Evolutionary conservation across 2,113 vertebrate species (phyloP), one percentile per base, ranked within the genome.

Genomic region (Larimichthys crocea): DNA sequence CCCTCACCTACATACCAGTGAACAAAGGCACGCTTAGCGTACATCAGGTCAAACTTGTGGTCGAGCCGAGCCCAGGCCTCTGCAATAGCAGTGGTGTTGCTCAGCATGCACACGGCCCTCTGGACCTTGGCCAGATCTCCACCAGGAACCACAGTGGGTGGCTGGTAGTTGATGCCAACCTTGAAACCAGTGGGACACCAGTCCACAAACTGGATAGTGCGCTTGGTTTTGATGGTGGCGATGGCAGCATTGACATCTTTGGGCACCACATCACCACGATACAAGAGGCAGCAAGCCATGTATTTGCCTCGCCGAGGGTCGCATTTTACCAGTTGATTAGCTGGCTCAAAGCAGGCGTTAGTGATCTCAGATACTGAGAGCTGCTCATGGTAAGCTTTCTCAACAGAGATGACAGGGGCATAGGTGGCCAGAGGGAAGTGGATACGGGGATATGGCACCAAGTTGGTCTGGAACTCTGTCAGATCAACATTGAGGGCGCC

Each of bases 41-140:
- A 96, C 95, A 96, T 96, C 88, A 95, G 93, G 62, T 96, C 95
- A 88, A 96, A 96, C 88, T 95, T 96, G 88, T 96, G 95, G 91
- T 96, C 95, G 65, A 96, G 94, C 56, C 94, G 94, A 73, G 96
- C 96, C 95, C 96, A 96, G 91, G 95, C 95, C 92, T 96, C 95
- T 59, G 96, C 95, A 57, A 96, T 94, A 75, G 96, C 96, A 20
- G 95, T 96, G 86, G 94, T 96, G 89, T 96, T 96, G 91, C 94
- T 96, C 92, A 96, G 86, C 95, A 96, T 96, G 86, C 95, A 96
- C 89, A 95, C 94, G 4, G 95, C 94, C 77, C 95, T 94, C 95
- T 96, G 94, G 5, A 96, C 95, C 85, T 96, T 96, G 91, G 95
- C 95, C 91, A 96, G 92, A 86, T 96, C 95, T 15, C 95, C 95